Evolutionary conservation across 37 sponge, comb jelly and placozoan genomes (phyloP), one percentile per base, ranked within the genome.

Genomic region (Cliona cf. orientalis): DNA sequence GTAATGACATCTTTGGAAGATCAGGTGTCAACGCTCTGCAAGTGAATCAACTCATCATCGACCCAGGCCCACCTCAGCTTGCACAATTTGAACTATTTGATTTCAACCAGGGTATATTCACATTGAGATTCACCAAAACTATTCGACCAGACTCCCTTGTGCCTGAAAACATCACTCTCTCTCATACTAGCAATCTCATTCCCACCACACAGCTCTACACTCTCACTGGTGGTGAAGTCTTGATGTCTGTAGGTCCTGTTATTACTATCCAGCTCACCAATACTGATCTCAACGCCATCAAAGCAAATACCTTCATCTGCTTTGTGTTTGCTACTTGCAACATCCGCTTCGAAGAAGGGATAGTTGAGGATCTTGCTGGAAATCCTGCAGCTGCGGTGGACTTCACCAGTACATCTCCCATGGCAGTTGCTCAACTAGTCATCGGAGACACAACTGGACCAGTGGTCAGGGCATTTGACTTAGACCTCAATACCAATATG

Each of bases 281-380:
- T 43, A 76, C 44, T 58, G 95, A 94, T 66, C 77, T 94, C 36
- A 94, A 86, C 53, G 44, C 29, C 40, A 62, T 94, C n/a, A 94
- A 94, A 61, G 77, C 64, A 21, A 71, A 79, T 63, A 66, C 29
- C 5, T 32, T 55, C 28, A 56, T 94, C 33, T 94, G 95, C 62
- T 2, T 61, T n/a, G 46, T 55, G 44, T 41, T 12, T 41, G 2
- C 37, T 26, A 19, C 60, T 41, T 94, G 95, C 37, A 81, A 58
- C 62, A 58, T 94, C 32, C 64, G 78, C 3, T 78, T 76, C 37
- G n/a, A 78, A 26, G 72, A 42, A 42, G 88, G 78, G 34, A 74
- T 61, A 2, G 66, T 94, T 38, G 35, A 12, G 41, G 95, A 94
- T 40, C 55, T 87, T 59, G 74, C 79, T 59, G 78, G 88, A 25